Evolutionary conservation across 2,888 invertebrate genomes (phyloP), one percentile per base, ranked within the genome.

Genomic region (Sisyra nigra): DNA sequence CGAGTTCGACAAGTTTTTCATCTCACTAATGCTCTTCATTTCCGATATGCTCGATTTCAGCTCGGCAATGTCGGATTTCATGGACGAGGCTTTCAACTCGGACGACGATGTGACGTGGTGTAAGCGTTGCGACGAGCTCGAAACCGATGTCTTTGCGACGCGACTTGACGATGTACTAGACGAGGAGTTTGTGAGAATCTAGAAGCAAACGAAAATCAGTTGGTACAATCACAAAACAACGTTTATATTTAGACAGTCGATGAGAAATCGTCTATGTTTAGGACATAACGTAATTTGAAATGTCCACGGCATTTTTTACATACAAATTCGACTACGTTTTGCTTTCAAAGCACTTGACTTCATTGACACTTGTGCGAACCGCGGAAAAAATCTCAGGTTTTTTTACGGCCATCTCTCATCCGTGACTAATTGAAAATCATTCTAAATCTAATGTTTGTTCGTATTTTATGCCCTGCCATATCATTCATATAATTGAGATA

Each of bases 31-130:
- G 55, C 78, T 85, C 66, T 84, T 86, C 77, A 88, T 86, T 67
- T 87, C 86, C 48, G 83, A 80, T 62, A 88, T 82, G 57, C 84
- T 83, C 59, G 80, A 82, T 62, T 87, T 80, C 49, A 88, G 71
- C 57, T 83, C 81, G 47, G 74, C 71, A 40, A 83, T 69, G 61
- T 85, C 83, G 48, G 80, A 81, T 65, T 85, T 84, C 66, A 86
- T 76, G 46, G 81, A 81, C 57, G 79, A 80, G 49, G 85, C 80
- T 66, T 84, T 84, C 70, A 81, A 76, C 68, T 84, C 84, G 55
- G 56, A 56, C 55, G 45, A 61, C 60, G 60, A 62, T 51, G 63
- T 62, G 55, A 60, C 54, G 66, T 70, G 63, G 45, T 46, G 57
- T 54, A 45, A 55, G 70, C 67, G 61, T 71, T 72, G 60, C 60